Base-by-base conservation (phyloP, 2,888 invertebrate genomes). In the Meganola albula region DNA sequence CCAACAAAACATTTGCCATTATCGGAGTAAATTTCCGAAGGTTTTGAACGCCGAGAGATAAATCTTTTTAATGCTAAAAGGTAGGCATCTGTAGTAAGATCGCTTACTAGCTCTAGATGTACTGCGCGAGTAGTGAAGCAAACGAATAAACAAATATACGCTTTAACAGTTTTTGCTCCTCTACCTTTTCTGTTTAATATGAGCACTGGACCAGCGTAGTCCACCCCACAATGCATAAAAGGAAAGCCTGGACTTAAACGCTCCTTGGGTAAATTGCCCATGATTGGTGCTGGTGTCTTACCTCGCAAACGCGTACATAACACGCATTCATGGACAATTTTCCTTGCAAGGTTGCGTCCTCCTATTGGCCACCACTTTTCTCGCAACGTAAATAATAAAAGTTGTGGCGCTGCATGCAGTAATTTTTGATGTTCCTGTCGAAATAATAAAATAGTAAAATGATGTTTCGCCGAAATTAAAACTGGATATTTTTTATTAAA, bases 31-130 rank as follows among this genome's bases (percentile, higher is more conserved):
- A 34, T 29, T 10, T 31, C 23, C n/a, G 11, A 12, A 9, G 34
- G 38, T 6, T 34, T 34, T 0, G 34, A 34, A 8, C 31, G 34
- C 4, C 34, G 34, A n/a, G 34, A 9, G 4, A 39, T 27, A n/a
- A 39, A 34, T 0, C 39, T 24, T 22, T 31, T 31, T 4, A 34
- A 13, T 2, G 34, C 31, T 2, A 39, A 9, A 2, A 38, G 24
- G 10, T 31, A 38, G 10, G 22, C 34, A 1, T 38, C 22, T 16
- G 29, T 24, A 5, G 11, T 9, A 2, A 36, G 11, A 1, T 8
- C 16, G 9, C 27, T 10, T 2, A 26, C 30, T 2, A 31, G 24
- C 9, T 35, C 35, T 9, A 31, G 21, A 2, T 35, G 31, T 9
- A 28, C 9, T 2, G 21, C 21, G 5, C 21, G 12, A 3, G 21